Conservation (phyloP, 2,113 vertebrate genomes). For the Amphilophus citrinellus region DNA sequence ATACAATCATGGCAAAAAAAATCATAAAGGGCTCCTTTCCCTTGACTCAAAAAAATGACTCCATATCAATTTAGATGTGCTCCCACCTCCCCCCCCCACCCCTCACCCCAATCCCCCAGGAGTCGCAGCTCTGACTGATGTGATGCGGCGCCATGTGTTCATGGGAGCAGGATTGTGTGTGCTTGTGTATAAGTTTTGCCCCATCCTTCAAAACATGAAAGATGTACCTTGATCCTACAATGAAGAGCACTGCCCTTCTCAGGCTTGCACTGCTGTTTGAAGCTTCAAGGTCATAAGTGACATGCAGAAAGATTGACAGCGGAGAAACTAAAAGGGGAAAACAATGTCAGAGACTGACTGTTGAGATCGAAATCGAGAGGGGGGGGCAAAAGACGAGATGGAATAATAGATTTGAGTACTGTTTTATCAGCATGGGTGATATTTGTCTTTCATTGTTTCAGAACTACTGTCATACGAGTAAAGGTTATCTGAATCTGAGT, state of each 20-base stretch:
- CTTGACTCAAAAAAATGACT: conserved; percentile 20
- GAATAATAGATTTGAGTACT: conserved; percentile 47
- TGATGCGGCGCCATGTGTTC: conserved; percentile 29
- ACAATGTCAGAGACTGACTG: conserved; percentile 12
- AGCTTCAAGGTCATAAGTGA: conserved; percentile 36
- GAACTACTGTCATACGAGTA: conserved; percentile 47
- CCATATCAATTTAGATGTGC: conserved; percentile 22
- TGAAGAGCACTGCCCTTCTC: conserved; percentile 22
- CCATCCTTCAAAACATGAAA: conserved; percentile 25
- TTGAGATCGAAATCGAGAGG: not conserved
- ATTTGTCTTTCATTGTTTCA: conserved; percentile 69
- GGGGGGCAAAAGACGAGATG: conserved; percentile 22
- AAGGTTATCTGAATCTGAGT: conserved; percentile 65
- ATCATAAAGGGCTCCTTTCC: conserved; percentile 40
- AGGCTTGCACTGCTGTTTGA: conserved; percentile 23
- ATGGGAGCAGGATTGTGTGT: not conserved
- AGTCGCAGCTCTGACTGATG: conserved; percentile 25
- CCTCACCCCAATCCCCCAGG: not conserved
- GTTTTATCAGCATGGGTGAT: conserved; percentile 51
- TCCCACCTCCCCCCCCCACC: not conserved
- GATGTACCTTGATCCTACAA: conserved; percentile 40
- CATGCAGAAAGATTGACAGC: conserved; percentile 30
- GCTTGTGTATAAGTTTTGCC: not conserved
- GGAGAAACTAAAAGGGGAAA: conserved; percentile 25
- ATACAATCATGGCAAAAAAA: conserved; percentile 35